Evolutionary conservation across 2,113 vertebrate species (phyloP).

Genomic region (Protomyctophum bolini): DNA sequence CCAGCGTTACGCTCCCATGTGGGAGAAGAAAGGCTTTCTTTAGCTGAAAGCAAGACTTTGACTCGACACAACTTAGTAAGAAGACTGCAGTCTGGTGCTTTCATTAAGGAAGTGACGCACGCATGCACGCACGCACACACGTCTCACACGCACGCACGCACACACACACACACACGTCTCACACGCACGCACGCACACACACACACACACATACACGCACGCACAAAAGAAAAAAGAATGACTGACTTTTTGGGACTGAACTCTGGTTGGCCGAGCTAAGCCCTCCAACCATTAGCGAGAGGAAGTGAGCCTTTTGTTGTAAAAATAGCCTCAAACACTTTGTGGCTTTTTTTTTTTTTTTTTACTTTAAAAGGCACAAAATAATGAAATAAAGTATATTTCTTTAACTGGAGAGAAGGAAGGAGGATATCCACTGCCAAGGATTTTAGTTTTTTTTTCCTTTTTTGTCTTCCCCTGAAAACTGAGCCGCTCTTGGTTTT

Average conservation of each 20-base stretch:
- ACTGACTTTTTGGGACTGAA: conserved; percentile 42
- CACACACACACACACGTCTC: too few relatives aligned
- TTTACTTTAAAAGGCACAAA: conserved; percentile 29
- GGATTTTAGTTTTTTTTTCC: too few relatives aligned
- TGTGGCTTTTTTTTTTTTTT: conserved; percentile 28
- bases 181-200: too few relatives aligned
- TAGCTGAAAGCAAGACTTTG: conserved; percentile 58
- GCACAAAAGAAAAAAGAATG: conserved; percentile 38
- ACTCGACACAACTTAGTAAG: conserved; percentile 51
- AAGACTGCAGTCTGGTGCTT: conserved; percentile 71
- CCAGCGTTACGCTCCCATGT: conserved; percentile 86
- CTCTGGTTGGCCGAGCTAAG: conserved; percentile 40
- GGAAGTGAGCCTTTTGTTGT: conserved; percentile 56
- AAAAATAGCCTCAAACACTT: conserved; percentile 44
- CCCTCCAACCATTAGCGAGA: conserved; percentile 54
- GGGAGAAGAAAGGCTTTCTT: conserved; percentile 89
- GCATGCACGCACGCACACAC: conserved; percentile 16
- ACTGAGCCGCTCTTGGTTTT: conserved; percentile 10
- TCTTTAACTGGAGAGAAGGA: conserved; percentile 18
- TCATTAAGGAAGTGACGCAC: conserved; percentile 69
- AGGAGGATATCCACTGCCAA: conserved; percentile 16
- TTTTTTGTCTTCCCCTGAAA: conserved; percentile 6
- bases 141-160: too few relatives aligned
- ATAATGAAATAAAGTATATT: conserved; percentile 44
- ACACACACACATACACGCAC: too few relatives aligned